Conservation (phyloP, 2,113 vertebrate species). For the Rhea pennata region DNA sequence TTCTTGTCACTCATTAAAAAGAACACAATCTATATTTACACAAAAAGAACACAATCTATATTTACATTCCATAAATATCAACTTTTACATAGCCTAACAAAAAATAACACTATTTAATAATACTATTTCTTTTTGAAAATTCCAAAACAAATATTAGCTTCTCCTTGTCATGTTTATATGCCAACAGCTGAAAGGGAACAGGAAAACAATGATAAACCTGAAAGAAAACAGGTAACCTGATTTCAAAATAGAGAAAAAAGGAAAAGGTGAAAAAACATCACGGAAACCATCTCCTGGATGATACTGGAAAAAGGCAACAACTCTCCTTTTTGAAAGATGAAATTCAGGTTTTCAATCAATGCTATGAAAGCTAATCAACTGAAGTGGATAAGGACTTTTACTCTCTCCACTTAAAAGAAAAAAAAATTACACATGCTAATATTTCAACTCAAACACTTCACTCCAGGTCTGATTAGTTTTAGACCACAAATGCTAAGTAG, state of each 20-base stretch:
- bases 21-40: not conserved
- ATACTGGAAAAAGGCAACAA: not conserved
- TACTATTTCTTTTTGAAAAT: not conserved
- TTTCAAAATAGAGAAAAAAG: not conserved
- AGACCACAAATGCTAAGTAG: not conserved
- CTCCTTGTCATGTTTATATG: not conserved
- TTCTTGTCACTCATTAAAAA: not conserved
- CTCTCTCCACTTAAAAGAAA: not conserved
- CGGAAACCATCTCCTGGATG: not conserved
- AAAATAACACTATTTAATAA: not conserved
- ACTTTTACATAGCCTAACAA: not conserved
- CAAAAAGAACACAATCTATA: not conserved
- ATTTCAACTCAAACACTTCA: not conserved
- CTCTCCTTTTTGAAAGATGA: not conserved
- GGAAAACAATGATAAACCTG: not conserved
- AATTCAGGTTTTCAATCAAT: not conserved
- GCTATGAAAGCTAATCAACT: not conserved
- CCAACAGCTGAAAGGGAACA: not conserved
- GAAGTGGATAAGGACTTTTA: not conserved
- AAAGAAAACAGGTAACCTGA: not conserved
- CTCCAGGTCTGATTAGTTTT: not conserved
- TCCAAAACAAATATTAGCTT: not conserved
- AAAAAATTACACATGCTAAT: not conserved
- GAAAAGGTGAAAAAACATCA: not conserved
- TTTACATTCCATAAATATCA: not conserved